These are phyloP conservation scores for Gonatopus flavifemur DNA, from an alignment of 1,140 invertebrate genomes.

Conservation along the genomic window DNA sequence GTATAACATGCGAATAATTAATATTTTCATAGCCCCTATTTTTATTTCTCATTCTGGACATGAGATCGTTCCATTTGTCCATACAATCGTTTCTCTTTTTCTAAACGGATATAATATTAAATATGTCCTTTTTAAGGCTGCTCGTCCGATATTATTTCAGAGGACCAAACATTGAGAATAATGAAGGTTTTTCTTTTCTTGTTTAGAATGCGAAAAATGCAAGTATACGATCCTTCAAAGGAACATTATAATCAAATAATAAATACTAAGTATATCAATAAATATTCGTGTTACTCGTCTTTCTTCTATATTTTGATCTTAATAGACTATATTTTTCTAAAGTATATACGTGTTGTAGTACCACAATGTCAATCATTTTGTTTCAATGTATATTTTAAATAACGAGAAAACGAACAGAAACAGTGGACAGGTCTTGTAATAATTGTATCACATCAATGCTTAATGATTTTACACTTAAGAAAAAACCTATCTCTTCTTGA, in stretches of 20 bases:
- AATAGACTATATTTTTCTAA: slow-evolving; percentile 17
- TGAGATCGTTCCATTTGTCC: not conserved
- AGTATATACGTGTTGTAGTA: too few relatives aligned
- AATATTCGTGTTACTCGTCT: slow-evolving; percentile 32
- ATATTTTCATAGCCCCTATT: slow-evolving; percentile 17
- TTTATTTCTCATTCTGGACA: not conserved
- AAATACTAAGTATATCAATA: slow-evolving; percentile 42
- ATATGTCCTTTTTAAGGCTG: slow-evolving; percentile 34
- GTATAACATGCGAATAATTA: slow-evolving; percentile 14
- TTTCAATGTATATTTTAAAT: not conserved
- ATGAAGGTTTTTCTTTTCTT: slow-evolving; percentile 23
- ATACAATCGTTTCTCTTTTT: not conserved
- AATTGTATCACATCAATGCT: too few relatives aligned
- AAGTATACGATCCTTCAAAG: slow-evolving; percentile 20
- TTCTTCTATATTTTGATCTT: slow-evolving; percentile 19
- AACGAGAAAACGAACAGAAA: not conserved
- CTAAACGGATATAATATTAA: slow-evolving; percentile 19
- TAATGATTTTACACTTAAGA: too few relatives aligned
- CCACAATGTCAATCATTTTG: not conserved
- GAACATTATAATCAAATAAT: slow-evolving; percentile 28
- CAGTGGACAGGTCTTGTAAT: too few relatives aligned
- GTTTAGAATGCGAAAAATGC: slow-evolving; percentile 11
- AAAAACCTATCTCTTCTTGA: too few relatives aligned
- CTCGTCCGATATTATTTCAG: slow-evolving; percentile 41
- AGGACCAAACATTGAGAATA: slow-evolving; percentile 40